Conservation (phyloP, 2,888 invertebrate genomes). For the Craniophora ligustri region DNA sequence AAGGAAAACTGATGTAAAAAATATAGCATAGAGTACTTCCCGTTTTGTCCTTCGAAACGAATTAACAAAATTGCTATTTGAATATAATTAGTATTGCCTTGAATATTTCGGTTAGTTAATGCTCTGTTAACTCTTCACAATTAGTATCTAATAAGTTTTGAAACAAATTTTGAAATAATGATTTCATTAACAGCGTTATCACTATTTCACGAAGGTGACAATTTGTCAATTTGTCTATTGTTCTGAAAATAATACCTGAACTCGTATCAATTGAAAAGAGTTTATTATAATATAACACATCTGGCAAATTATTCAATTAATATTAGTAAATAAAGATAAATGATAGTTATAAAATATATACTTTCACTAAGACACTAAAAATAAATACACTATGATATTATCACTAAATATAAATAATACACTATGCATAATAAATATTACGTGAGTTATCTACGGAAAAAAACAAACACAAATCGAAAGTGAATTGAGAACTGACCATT, state of each 20-base stretch:
- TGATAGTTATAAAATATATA: constrained; percentile 33
- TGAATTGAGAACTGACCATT: constrained; percentile 82
- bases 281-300: neutral
- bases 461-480: constrained; percentile 71
- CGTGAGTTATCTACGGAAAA: constrained; percentile 55
- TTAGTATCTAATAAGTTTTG: constrained; percentile 28
- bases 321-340: constrained; percentile 10
- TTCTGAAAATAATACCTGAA: neutral
- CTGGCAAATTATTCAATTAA: neutral
- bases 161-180: constrained; percentile 4
- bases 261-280: neutral
- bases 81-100: no score
- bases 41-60: no score
- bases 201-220: neutral
- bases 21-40: no score
- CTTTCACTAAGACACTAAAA: constrained; percentile 53
- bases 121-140: constrained; percentile 65
- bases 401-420: constrained; percentile 50
- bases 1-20: no score
- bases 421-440: constrained; percentile 54
- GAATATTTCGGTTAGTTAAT: constrained; percentile 55
- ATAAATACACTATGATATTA: constrained; percentile 43
- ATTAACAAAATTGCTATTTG: no score
- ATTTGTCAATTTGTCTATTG: neutral
- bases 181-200: neutral